Percentiles rank a stretch among this genome's conserved stretches.
Conservation (phyloP, 2,113 vertebrate genomes). For the Hemichromis elongatus region DNA sequence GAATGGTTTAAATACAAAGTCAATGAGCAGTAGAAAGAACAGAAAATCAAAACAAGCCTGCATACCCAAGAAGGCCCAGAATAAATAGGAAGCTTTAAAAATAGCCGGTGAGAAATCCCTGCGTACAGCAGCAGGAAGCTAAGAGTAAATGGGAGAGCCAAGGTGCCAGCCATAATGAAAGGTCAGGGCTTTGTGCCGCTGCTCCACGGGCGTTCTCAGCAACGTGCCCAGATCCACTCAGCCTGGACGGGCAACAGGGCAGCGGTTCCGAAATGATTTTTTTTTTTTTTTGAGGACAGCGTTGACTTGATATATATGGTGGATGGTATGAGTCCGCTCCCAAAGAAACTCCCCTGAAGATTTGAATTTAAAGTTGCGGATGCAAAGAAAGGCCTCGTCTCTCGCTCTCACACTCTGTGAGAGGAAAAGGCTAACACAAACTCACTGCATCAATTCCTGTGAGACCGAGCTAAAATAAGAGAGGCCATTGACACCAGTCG, state of each 20-base stretch:
- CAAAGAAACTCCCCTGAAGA: not conserved
- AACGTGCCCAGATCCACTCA: not conserved
- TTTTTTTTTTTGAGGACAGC: not conserved
- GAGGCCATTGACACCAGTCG: not conserved
- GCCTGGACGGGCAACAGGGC: not conserved
- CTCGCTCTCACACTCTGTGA: not conserved
- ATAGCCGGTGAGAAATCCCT: constrained; percentile 36
- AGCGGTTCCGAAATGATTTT: not conserved
- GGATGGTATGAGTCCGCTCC: not conserved
- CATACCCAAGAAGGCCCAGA: constrained; percentile 40
- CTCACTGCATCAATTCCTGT: not conserved
- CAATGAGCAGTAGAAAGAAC: not conserved
- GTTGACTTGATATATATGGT: not conserved
- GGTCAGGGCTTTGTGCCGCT: constrained; percentile 19
- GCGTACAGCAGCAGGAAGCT: constrained; percentile 38
- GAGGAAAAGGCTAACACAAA: not conserved
- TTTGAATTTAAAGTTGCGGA: not conserved
- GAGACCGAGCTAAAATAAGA: not conserved
- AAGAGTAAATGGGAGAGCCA: constrained; percentile 11
- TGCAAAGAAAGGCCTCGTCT: not conserved
- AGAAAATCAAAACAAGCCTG: not conserved
- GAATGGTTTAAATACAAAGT: not conserved
- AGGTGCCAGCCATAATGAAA: constrained; percentile 33
- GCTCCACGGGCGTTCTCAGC: not conserved
- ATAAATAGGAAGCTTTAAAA: constrained; percentile 60